Base-by-base conservation (phyloP, 2,113 vertebrate species). In the Chloropsis hardwickii region DNA sequence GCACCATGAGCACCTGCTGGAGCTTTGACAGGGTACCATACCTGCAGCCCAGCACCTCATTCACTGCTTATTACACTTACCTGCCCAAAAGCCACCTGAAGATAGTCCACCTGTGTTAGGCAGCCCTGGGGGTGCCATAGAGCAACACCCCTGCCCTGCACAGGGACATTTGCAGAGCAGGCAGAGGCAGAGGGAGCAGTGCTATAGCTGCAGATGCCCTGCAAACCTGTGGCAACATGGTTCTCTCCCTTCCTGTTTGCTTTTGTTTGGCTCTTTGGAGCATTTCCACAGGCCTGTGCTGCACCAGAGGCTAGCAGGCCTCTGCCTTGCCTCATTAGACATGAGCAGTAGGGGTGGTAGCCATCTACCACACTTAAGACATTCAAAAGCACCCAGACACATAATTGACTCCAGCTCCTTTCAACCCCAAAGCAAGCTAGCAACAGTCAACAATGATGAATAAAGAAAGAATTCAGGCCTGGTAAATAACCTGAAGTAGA, bases 401-500 rank as follows among this genome's bases (percentile, higher is more conserved):
- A 85, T 92, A 95, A 94, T 85, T 94, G 90, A 91, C 95, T 94
- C 90, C 79, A 91, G 81, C 60, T 94, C 90, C 81, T 95, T 95
- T 95, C 89, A 95, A 85, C 35, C 37, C 67, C 81, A 88, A 73
- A 92, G 70, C 73, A 91, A 89, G 73, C 87, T 82, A 89, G 88
- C 74, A 80, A 42, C 28, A 72, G 76, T 58, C 93, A 93, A 93
- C 91, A 86, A 54, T 70, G 74, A 73, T 11, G 39, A 94, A 94
- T 72, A 95, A 93, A 92, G 85, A 72, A 94, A 88, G 86, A 77
- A 92, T 90, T 93, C 67, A 86, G 71, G 62, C 71, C 90, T 93
- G 71, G 71, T 96, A 90, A 97, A 97, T 88, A 95, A 96, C 86
- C 79, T 93, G 92, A 92, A 94, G 92, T 92, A 94, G 85, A 95